Percentiles rank a stretch among this genome's conserved stretches.
Evolutionary conservation across 2,888 invertebrate genomes (phyloP).

Genomic region (Latrodectus elegans): DNA sequence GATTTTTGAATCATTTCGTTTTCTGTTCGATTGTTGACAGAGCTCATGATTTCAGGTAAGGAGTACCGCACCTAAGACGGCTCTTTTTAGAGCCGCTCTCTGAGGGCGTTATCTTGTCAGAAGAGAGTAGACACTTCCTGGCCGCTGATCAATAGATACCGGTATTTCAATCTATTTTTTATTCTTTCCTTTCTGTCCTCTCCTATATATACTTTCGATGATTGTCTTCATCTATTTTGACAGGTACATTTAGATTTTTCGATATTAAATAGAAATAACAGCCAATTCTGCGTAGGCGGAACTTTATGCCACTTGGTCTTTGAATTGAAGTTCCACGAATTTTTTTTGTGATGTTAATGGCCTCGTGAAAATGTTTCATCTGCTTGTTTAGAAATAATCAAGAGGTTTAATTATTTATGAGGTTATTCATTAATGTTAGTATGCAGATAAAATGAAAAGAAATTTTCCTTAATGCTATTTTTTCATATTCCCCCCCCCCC

Average conservation of each 20-base stretch:
- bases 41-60: neutral
- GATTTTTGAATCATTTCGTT: too few relatives aligned
- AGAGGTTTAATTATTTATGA: too few relatives aligned
- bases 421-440: too few relatives aligned
- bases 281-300: neutral
- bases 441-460: too few relatives aligned
- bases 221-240: slow-evolving; percentile 11
- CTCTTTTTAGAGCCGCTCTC: slow-evolving; percentile 1
- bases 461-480: too few relatives aligned
- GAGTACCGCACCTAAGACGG: neutral
- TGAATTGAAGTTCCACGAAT: neutral
- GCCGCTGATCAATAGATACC: slow-evolving; percentile 22
- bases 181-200: neutral
- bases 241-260: slow-evolving; percentile 30
- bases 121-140: slow-evolving; percentile 28
- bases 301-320: neutral
- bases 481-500: too few relatives aligned
- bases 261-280: neutral
- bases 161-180: neutral
- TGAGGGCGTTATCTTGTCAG: slow-evolving; percentile 33
- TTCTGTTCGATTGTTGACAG: neutral
- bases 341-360: neutral
- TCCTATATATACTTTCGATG: neutral
- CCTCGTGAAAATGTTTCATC: neutral
- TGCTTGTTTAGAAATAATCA: neutral